phyloP scores from a whole-genome alignment of 2,797 vertebrate genomes.

The Epinephelus awoara region DNA sequence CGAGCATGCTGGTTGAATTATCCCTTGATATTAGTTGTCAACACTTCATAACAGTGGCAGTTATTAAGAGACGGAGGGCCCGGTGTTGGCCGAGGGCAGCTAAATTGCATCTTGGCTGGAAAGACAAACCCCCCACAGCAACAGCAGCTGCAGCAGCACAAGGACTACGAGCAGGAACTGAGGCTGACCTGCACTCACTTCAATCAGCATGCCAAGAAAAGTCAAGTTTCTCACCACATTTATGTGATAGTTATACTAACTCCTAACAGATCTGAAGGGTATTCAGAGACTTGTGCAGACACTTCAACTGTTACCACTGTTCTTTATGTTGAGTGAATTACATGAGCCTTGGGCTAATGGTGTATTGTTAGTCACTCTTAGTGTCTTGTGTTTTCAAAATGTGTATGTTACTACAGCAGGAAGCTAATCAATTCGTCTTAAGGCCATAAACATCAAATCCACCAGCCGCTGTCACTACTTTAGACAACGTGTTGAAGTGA shows the following conservation, averaged over 20 bases:
- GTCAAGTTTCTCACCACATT: constrained; percentile 17
- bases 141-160: constrained; percentile 59
- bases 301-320: not conserved
- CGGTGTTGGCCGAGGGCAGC: constrained; percentile 89
- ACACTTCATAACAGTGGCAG: constrained; percentile 96
- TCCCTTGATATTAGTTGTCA: constrained; percentile 91
- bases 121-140: constrained; percentile 78
- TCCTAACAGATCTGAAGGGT: not conserved
- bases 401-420: no score
- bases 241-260: not conserved
- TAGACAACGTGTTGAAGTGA: not conserved
- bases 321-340: not conserved
- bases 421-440: not conserved
- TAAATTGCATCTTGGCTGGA: constrained; percentile 92
- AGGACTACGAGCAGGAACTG: constrained; percentile 15
- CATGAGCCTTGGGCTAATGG: not conserved
- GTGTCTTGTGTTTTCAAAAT: no score
- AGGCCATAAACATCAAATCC: not conserved
- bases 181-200: constrained; percentile 23
- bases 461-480: not conserved
- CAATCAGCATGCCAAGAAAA: constrained; percentile 9
- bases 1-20: constrained; percentile 76
- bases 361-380: not conserved
- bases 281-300: not conserved
- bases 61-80: constrained; percentile 96